Conservation (phyloP, 2,113 vertebrate species). For the Malurus alboscapulatus region DNA sequence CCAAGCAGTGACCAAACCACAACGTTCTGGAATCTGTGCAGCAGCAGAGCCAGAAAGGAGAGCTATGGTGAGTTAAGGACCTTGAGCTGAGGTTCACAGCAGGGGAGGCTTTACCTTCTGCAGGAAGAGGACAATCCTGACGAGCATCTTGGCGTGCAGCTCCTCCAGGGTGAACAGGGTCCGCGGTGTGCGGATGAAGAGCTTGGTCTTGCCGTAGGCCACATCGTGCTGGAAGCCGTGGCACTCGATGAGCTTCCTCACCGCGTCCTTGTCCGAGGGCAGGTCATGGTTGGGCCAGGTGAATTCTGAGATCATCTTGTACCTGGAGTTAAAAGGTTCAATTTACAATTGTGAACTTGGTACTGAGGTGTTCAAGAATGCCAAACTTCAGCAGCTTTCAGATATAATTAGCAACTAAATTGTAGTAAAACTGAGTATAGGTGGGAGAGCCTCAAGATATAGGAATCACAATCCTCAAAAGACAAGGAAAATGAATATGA, state of each 20-base stretch:
- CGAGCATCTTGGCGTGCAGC: slow-evolving; percentile 87
- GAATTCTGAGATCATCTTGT: slow-evolving; percentile 97
- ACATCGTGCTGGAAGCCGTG: slow-evolving; percentile 91
- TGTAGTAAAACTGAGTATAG: background rate
- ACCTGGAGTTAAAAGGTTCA: slow-evolving; percentile 68
- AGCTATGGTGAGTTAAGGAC: background rate
- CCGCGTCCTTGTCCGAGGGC: slow-evolving; percentile 87
- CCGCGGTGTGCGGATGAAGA: slow-evolving; percentile 93
- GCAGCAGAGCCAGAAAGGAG: background rate
- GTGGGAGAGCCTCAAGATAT: background rate
- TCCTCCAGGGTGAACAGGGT: slow-evolving; percentile 95
- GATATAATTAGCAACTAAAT: background rate
- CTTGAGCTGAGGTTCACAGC: background rate
- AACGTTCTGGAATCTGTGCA: background rate
- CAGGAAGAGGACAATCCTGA: slow-evolving; percentile 92
- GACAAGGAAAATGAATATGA: background rate
- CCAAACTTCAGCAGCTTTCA: fast-evolving
- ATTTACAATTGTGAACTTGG: background rate
- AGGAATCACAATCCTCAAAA: background rate
- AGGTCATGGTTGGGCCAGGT: slow-evolving; percentile 97
- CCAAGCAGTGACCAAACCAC: background rate
- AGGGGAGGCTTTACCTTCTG: slow-evolving; percentile 85
- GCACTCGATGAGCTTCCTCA: slow-evolving; percentile 85
- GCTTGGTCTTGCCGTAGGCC: slow-evolving; percentile 94
- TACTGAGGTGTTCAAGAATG: background rate